Conservation (phyloP, 30 jellyfish, hydroid and myxozoan genomes). For the Hydra vulgaris region DNA sequence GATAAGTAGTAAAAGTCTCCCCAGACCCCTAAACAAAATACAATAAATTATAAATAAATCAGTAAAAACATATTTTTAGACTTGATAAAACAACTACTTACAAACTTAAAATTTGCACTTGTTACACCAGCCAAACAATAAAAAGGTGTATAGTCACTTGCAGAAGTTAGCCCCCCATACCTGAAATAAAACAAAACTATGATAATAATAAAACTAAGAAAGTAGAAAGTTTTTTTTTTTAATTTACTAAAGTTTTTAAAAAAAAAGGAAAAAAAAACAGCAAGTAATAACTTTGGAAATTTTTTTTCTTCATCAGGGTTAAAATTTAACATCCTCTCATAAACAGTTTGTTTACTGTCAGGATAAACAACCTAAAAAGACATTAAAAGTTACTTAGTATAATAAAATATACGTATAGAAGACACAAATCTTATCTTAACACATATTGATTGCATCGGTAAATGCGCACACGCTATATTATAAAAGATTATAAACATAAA, state of each 20-base stretch:
- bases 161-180: conserved; percentile 42
- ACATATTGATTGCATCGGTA: too few species aligned
- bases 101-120: not conserved
- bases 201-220: too few species aligned
- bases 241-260: too few species aligned
- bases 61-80: too few species aligned
- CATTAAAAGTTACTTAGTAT: not conserved
- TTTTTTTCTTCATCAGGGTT: conserved; percentile 2
- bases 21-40: not conserved
- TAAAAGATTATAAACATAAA: too few species aligned
- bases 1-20: not conserved
- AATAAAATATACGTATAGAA: not conserved
- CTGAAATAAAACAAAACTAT: conserved; percentile 2
- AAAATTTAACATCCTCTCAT: conserved; percentile 26
- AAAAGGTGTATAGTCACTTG: conserved; percentile 58
- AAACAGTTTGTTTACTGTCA: conserved; percentile 27
- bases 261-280: too few species aligned
- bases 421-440: too few species aligned
- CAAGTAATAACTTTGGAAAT: not conserved
- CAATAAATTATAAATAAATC: not conserved
- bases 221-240: not conserved
- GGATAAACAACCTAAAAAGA: conserved; percentile 38
- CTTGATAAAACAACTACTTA: not conserved
- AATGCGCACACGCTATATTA: too few species aligned
- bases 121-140: conserved; percentile 49